phyloP scores from a whole-genome alignment of 2,113 vertebrate species.

The Hypanus sabinus region DNA sequence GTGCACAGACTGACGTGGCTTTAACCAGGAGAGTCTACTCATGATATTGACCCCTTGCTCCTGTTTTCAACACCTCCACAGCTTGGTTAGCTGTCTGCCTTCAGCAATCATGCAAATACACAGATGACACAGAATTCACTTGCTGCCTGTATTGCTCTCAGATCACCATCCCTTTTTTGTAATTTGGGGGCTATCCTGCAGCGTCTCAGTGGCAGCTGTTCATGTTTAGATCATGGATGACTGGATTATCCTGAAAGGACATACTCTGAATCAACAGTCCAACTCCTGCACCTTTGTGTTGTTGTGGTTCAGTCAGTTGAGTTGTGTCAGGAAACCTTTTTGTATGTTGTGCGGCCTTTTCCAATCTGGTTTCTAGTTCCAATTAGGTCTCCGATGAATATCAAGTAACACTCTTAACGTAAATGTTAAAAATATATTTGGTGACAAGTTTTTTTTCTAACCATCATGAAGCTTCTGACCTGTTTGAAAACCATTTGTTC shows the following conservation, averaged over 20 bases:
- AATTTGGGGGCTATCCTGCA: too few relatives aligned
- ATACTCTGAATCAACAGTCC: background rate
- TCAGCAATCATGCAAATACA: too few relatives aligned
- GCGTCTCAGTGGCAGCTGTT: background rate
- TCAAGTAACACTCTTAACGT: background rate
- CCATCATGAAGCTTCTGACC: background rate
- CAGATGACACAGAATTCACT: too few relatives aligned
- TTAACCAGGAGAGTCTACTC: too few relatives aligned
- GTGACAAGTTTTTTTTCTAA: background rate
- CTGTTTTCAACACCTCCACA: too few relatives aligned
- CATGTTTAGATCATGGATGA: background rate
- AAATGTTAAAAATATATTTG: background rate
- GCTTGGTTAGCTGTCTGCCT: too few relatives aligned
- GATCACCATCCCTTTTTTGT: too few relatives aligned
- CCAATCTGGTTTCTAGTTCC: background rate
- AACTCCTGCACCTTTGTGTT: background rate
- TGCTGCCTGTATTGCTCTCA: too few relatives aligned
- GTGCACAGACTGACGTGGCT: too few relatives aligned
- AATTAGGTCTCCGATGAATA: background rate
- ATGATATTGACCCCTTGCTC: too few relatives aligned
- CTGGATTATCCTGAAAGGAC: background rate
- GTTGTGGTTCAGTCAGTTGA: background rate
- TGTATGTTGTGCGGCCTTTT: background rate
- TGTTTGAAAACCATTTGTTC: background rate
- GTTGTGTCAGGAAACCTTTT: background rate